A percentile compares a stretch with the other conserved stretches of the same genome.
These are phyloP conservation scores for Masticophis lateralis DNA, from an alignment of 2,797 vertebrate species.

Conservation along the genomic window DNA sequence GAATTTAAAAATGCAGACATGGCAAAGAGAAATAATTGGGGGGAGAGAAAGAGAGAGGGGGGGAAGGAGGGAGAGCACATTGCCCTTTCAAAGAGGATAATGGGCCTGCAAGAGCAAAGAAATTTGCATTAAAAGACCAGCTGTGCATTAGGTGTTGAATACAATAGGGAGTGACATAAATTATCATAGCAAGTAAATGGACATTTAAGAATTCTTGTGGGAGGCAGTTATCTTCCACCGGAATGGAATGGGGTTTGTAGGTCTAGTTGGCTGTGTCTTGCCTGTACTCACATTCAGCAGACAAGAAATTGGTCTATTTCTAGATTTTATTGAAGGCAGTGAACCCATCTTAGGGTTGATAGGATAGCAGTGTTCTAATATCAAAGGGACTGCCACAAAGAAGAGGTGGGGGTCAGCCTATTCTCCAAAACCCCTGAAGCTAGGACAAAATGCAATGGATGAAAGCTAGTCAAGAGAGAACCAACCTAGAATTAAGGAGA, in stretches of 20 bases:
- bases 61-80: slow-evolving; percentile 34
- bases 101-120: slow-evolving; percentile 58
- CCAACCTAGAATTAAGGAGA: not conserved
- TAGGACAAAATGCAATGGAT: not conserved
- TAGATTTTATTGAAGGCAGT: not conserved
- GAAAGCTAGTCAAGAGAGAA: not conserved
- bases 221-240: slow-evolving; percentile 42
- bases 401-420: not conserved
- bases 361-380: not conserved
- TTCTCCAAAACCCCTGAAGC: not conserved
- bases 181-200: slow-evolving; percentile 70
- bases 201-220: slow-evolving; percentile 61
- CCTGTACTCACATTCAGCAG: slow-evolving; percentile 10
- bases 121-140: slow-evolving; percentile 66
- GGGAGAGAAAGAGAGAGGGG: slow-evolving; percentile 42
- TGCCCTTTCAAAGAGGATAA: slow-evolving; percentile 43
- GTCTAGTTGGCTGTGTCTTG: slow-evolving; percentile 15
- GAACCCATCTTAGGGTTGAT: not conserved
- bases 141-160: slow-evolving; percentile 66
- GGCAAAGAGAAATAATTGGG: slow-evolving; percentile 31
- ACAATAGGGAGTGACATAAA: slow-evolving; percentile 67
- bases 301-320: not conserved
- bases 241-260: slow-evolving; percentile 28
- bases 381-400: not conserved
- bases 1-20: slow-evolving; percentile 28